phyloP scores from a whole-genome alignment of 2,113 vertebrate genomes.

The Sapayoa aenigma region DNA sequence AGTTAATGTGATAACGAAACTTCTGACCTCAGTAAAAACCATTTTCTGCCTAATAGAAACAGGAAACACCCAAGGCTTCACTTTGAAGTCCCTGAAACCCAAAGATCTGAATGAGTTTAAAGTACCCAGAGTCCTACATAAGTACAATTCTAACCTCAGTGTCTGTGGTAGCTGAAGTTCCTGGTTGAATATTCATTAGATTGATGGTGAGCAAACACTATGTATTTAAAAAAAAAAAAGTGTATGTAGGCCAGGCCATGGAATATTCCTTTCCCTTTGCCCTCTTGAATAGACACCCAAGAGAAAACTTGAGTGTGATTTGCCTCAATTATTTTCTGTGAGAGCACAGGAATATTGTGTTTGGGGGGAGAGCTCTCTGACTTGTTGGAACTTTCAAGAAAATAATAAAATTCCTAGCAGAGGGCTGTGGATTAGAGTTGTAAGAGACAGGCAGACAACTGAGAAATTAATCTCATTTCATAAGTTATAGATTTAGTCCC shows the following conservation, averaged over 20 bases:
- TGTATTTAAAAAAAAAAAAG: not conserved
- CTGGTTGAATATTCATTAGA: not conserved
- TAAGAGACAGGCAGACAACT: not conserved
- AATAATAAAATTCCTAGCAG: not conserved
- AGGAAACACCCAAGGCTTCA: not conserved
- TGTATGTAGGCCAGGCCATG: too few relatives aligned
- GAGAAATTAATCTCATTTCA: conserved; percentile 31
- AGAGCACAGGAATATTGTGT: not conserved
- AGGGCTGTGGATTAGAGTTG: not conserved
- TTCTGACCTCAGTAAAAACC: not conserved
- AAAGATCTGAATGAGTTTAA: not conserved
- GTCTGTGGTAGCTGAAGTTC: not conserved
- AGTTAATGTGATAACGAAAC: not conserved
- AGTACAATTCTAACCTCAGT: not conserved
- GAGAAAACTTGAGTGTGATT: not conserved
- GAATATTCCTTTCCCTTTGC: not conserved
- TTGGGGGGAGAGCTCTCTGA: not conserved
- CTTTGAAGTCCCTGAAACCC: conserved; percentile 22
- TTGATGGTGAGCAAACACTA: not conserved
- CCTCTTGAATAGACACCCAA: not conserved
- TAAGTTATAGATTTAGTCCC: not conserved
- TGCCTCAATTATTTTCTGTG: not conserved
- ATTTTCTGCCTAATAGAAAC: not conserved
- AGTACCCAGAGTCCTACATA: not conserved
- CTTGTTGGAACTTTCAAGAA: not conserved